Base-by-base conservation (phyloP, 2,888 invertebrate genomes). In the Orthonychiurus folsomi region DNA sequence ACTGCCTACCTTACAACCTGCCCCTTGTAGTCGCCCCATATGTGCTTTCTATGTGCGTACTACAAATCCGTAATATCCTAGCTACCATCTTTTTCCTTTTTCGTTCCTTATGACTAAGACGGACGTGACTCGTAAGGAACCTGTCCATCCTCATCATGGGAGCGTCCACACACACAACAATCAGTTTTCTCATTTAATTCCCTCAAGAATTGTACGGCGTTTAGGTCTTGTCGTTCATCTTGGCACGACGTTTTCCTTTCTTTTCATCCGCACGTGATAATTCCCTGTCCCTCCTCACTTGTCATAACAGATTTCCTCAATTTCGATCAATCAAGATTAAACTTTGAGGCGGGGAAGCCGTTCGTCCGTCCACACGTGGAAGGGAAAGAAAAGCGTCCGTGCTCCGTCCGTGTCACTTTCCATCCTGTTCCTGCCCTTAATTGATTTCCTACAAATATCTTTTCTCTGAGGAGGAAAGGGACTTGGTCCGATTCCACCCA, bases 301-400 rank as follows among this genome's bases (percentile, higher is more conserved):
- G 71, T 71, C 71, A 71, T 70, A 69, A 71, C 69, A 69, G 69
- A 69, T 69, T 71, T 71, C 63, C 66, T 67, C 62, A 61, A 65
- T 69, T 68, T 69, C 69, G 63, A 71, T 71, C 71, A 69, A 71
- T 71, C 71, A 71, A 69, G 69, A 71, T 71, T 71, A 71, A 71
- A 69, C 66, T 67, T 65, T 54, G 9, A n/a, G 37, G 37, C 37
- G 37, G 9, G 37, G 37, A 5, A 15, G 5, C 37, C 37, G 15
- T 9, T 37, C 15, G n/a, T n/a, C n/a, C n/a, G n/a, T n/a, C n/a
- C n/a, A n/a, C n/a, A n/a, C n/a, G n/a, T n/a, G n/a, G n/a, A n/a
- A n/a, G n/a, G n/a, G n/a, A n/a, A n/a, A n/a, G n/a, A n/a, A n/a
- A n/a, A n/a, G n/a, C n/a, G n/a, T n/a, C n/a, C n/a, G n/a, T n/a